Conservation (phyloP, 1,140 invertebrate genomes). For the Penaeus japonicus region DNA sequence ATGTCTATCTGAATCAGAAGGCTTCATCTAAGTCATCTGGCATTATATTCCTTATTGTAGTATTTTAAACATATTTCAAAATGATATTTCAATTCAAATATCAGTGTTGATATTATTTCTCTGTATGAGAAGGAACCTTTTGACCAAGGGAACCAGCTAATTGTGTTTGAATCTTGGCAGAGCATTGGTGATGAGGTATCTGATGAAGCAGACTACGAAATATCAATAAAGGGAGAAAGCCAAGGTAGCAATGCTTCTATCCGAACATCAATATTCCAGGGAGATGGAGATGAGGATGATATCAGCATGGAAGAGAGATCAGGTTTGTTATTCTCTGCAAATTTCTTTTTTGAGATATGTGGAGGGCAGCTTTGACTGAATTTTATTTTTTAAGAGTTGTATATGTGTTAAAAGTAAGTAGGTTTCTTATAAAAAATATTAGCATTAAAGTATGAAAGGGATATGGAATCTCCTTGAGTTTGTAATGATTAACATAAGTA, state of each 20-base stretch:
- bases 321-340: background rate
- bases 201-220: background rate
- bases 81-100: no score
- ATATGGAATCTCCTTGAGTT: no score
- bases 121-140: no score
- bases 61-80: no score
- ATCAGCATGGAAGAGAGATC: background rate
- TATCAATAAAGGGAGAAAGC: background rate
- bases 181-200: background rate
- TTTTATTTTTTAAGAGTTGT: background rate
- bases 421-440: no score
- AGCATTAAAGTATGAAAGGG: no score
- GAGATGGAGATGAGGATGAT: conserved; percentile 19
- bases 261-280: conserved; percentile 38
- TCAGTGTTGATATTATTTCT: no score
- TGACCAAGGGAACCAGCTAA: no score
- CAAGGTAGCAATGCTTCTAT: conserved; percentile 33
- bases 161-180: background rate
- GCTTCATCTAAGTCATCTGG: no score
- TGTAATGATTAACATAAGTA: no score
- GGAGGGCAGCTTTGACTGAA: background rate
- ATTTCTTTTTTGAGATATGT: background rate
- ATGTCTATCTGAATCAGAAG: background rate
- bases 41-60: no score
- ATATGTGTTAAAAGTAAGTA: background rate